phyloP scores from a whole-genome alignment of 2,888 invertebrate species.

The Pyrgus malvae region DNA sequence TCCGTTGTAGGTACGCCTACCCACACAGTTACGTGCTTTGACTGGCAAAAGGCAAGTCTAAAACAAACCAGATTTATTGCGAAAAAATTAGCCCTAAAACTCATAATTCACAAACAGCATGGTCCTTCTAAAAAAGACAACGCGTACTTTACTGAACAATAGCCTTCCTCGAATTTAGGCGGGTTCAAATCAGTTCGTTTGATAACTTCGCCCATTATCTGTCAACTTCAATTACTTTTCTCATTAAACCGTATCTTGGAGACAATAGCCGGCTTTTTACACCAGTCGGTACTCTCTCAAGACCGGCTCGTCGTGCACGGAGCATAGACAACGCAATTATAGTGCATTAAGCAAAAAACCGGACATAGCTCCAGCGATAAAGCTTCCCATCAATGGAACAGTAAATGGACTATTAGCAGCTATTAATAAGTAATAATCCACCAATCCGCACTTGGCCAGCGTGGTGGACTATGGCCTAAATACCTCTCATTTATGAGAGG shows the following conservation, averaged over 20 bases:
- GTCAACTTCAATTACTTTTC: constrained; percentile 22
- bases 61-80: constrained; percentile 11
- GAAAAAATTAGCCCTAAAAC: too few relatives aligned
- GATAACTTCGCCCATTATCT: constrained; percentile 23
- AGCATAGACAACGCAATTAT: constrained; percentile 34
- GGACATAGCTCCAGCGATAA: constrained; percentile 28
- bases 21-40: constrained; percentile 9
- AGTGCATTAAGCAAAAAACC: constrained; percentile 29
- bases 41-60: constrained; percentile 14
- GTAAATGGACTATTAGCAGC: constrained; percentile 37
- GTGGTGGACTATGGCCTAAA: too few relatives aligned
- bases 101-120: too few relatives aligned
- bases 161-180: constrained; percentile 11
- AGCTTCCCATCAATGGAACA: constrained; percentile 35
- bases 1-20: constrained; percentile 35
- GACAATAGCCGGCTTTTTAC: constrained; percentile 21
- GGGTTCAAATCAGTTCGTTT: constrained; percentile 21
- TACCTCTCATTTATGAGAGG: too few relatives aligned
- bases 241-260: constrained; percentile 22
- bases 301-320: constrained; percentile 10
- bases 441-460: too few relatives aligned
- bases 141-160: background rate
- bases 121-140: too few relatives aligned
- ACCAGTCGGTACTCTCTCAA: constrained; percentile 20
- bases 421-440: constrained; percentile 42